Percentiles rank a stretch among this genome's conserved stretches.
These are phyloP conservation scores for Lordiphosa andalusiaca DNA, from an alignment of 2,888 invertebrate species.

Conservation along the genomic window DNA sequence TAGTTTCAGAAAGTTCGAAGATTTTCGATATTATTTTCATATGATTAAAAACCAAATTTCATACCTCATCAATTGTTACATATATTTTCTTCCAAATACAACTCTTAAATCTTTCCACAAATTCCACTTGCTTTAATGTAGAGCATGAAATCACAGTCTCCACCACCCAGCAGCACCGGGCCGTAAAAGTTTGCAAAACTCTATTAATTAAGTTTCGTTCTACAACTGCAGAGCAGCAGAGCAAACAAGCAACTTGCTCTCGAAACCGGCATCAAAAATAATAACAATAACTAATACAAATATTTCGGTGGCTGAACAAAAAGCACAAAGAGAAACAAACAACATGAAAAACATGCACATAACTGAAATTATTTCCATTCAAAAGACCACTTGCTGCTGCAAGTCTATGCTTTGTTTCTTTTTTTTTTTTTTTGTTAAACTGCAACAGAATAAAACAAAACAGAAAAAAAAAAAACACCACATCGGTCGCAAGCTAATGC, in stretches of 20 bases:
- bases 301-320: slow-evolving; percentile 51
- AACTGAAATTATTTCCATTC: slow-evolving; percentile 52
- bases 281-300: slow-evolving; percentile 54
- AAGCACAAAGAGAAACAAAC: slow-evolving; percentile 26
- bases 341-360: slow-evolving; percentile 40
- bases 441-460: background rate
- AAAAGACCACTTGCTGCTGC: slow-evolving; percentile 50
- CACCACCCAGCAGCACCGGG: slow-evolving; percentile 8
- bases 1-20: too few species aligned
- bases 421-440: slow-evolving; percentile 5
- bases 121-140: background rate
- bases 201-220: slow-evolving; percentile 76
- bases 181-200: slow-evolving; percentile 65
- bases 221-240: slow-evolving; percentile 28
- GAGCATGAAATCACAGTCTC: slow-evolving; percentile 20
- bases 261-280: slow-evolving; percentile 21
- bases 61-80: background rate
- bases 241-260: slow-evolving; percentile 42
- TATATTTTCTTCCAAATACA: too few species aligned
- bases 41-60: slow-evolving; percentile 1
- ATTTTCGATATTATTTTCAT: too few species aligned
- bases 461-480: too few species aligned
- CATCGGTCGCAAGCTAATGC: slow-evolving; percentile 52
- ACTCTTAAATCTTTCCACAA: background rate
- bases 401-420: background rate